Percentiles rank a stretch among this genome's conserved stretches.
Conservation (phyloP, 2,113 vertebrate genomes). For the Raja brachyura region DNA sequence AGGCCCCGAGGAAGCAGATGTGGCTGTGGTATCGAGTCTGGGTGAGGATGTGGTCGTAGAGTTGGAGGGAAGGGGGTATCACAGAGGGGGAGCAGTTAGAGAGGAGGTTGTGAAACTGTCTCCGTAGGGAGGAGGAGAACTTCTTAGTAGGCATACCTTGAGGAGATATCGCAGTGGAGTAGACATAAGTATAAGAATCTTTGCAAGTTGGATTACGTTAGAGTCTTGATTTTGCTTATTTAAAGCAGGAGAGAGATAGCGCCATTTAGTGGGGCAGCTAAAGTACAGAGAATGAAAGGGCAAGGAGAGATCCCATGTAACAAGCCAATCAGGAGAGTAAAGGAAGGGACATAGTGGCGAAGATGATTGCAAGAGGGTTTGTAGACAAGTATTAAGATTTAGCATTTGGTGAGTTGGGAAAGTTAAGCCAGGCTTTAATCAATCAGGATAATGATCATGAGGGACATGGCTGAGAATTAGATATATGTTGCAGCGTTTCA, state of each 20-base stretch:
- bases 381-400: neutral
- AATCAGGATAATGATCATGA: neutral
- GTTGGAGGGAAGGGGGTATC: no score
- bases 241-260: neutral
- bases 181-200: no score
- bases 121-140: no score
- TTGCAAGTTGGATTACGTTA: neutral
- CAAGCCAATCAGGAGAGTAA: neutral
- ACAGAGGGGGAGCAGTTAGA: no score
- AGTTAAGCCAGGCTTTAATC: neutral
- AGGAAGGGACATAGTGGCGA: neutral
- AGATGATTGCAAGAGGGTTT: neutral
- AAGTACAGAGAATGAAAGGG: neutral
- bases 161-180: no score
- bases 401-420: neutral
- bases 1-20: no score
- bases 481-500: neutral
- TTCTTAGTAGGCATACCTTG: no score
- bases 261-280: neutral
- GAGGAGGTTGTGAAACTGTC: no score
- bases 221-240: neutral
- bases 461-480: neutral
- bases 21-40: no score
- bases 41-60: no score
- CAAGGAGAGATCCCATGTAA: neutral